Evolutionary conservation across 2,888 invertebrate species (phyloP), one percentile per base, ranked within the genome.

Genomic region (Cosmia pyralina): DNA sequence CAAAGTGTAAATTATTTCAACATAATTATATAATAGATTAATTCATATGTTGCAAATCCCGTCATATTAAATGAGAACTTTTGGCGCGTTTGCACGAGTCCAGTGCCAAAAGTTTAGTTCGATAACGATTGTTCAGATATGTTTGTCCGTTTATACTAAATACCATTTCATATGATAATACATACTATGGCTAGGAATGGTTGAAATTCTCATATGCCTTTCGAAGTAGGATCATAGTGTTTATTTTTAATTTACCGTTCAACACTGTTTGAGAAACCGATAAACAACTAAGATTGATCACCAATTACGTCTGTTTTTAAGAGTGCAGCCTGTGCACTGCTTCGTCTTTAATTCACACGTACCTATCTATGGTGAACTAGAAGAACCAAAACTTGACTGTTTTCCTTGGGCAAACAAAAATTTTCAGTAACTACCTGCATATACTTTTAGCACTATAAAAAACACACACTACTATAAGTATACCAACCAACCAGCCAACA

Each of bases 201-300:
- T 48, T 17, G 38, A 41, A 57, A 48, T 48, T 19, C n/a, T 19
- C 19, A 3, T 60, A 6, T 69, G 52, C 28, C 19, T 53, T 60
- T 60, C 41, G n/a, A 7, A 78, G 46, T 41, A 41, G 15, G 44
- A 34, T 28, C 28, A 71, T 75, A 48, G 53, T 53, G 44, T 53
- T 59, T 79, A 75, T 75, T 79, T 75, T 72, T 60, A 75, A 79
- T 72, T 53, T 59, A 46, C 28, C 59, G 38, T 19, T 53, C n/a
- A 59, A 44, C 79, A 34, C 41, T 38, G 28, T 41, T 52, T 44
- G 22, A 48, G 38, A 58, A 38, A 63, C n/a, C 13, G 57, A 60
- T 72, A 79, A 79, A 75, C 79, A 72, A 53, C 1, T 3, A 34
- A 53, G 75, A 75, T 79, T 79, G 48, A 75, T 79, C 48, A 46